phyloP scores from a whole-genome alignment of 2,113 vertebrate species.

The Cavia aperea region DNA sequence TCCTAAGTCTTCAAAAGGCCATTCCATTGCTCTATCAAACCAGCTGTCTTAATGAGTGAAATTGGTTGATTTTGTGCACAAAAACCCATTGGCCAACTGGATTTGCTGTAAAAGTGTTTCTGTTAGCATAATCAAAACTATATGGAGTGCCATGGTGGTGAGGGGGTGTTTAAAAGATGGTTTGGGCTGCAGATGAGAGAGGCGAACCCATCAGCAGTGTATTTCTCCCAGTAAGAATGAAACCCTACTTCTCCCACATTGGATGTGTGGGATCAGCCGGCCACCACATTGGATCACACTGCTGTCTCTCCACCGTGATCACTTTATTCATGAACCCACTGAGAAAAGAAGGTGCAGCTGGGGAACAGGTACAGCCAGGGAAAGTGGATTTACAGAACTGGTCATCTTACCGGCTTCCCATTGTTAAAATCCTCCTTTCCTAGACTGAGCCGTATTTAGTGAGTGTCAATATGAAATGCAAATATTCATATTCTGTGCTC shows the following conservation, averaged over 20 bases:
- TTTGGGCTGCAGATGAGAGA: background rate
- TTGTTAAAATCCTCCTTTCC: background rate
- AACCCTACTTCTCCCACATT: background rate
- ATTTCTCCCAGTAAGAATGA: background rate
- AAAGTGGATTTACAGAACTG: background rate
- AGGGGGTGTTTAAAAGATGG: background rate
- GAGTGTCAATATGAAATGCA: too few relatives aligned
- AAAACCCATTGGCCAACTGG: background rate
- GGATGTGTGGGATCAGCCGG: background rate
- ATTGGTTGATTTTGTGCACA: background rate
- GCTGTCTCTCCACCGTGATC: background rate
- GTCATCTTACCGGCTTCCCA: background rate
- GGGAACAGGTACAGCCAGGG: background rate
- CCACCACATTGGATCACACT: background rate
- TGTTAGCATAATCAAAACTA: background rate
- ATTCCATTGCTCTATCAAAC: background rate
- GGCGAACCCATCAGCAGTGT: background rate
- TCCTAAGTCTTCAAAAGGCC: background rate
- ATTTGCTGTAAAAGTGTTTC: background rate
- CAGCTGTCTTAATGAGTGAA: background rate
- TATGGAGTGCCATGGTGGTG: background rate
- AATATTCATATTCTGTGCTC: background rate
- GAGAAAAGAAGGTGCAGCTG: background rate
- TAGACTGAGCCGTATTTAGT: background rate
- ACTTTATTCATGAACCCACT: background rate